Base-by-base conservation (phyloP, 2,888 invertebrate species). In the Hirtodrosophila duncani region DNA sequence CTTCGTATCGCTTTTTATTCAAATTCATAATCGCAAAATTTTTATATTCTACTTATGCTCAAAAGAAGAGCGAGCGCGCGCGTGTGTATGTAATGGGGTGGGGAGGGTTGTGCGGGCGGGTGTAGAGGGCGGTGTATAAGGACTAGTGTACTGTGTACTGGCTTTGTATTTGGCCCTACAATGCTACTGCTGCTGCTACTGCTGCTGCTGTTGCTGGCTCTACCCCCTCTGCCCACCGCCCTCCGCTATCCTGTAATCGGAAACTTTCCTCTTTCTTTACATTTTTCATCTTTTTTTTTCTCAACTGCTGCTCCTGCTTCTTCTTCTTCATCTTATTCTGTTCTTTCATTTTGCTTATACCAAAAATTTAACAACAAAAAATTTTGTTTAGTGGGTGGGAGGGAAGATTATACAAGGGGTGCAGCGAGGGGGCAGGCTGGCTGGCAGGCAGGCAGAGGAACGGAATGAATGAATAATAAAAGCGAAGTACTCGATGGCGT, bases 1-100 rank as follows among this genome's bases (percentile, higher is more conserved):
- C 75, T 79, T 79, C 63, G 67, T 68, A 68, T 82, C 77, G 75
- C 77, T 81, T 81, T 20, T 77, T 83, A 82, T 84, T 83, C 84
- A 83, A 83, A 83, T 83, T 83, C 83, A 83, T 83, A 83, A 83
- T 83, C 81, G 78, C 79, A 82, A 81, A 82, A 75, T 71, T 81
- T 81, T 77, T 83, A 81, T 83, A 81, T 82, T 69, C 67, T 80
- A 67, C 81, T 82, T 72, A 66, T 82, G 67, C 63, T 71, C 61
- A 67, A 63, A 67, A 63, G 63, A 49, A 37, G 23, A 6, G 37
- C 21, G 14, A 14, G 17, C 11, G 43, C 46, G 41, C 43, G 52
- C 17, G 34, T 34, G 23, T 23, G 46, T 30, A 49, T 38, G 33
- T 36, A 10, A 6, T 23, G 9, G 45, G 48, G 39, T 37, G 21